Conservation (phyloP, 2,797 vertebrate genomes). For the Enteromius afrohamiltoni region DNA sequence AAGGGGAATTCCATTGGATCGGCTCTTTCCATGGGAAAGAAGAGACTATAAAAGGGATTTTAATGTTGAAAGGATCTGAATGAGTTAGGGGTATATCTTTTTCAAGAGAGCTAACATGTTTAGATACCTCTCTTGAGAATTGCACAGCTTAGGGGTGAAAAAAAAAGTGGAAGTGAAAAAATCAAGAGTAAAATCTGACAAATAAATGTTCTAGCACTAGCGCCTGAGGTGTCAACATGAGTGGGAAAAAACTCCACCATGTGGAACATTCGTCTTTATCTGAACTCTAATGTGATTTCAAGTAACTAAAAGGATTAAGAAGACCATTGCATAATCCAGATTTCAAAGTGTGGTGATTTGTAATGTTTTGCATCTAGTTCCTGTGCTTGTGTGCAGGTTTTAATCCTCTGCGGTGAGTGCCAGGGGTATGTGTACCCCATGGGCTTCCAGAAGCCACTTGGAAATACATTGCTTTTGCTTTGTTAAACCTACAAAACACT, state of each 20-base stretch:
- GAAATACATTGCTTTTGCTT: background rate
- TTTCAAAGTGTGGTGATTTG: conserved; percentile 25
- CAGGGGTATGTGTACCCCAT: background rate
- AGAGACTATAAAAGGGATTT: conserved; percentile 15
- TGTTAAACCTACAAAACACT: background rate
- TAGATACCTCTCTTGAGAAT: conserved; percentile 25
- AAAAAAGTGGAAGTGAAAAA: conserved; percentile 20
- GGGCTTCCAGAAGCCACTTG: background rate
- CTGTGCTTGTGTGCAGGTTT: conserved; percentile 1
- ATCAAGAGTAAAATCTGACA: conserved; percentile 32
- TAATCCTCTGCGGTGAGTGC: conserved; percentile 10
- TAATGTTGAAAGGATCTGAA: conserved; percentile 25
- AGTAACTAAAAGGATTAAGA: conserved; percentile 35
- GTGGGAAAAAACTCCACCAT: background rate
- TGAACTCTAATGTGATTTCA: conserved; percentile 46
- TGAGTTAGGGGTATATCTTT: conserved; percentile 13
- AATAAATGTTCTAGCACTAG: conserved; percentile 26
- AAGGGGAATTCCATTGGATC: background rate
- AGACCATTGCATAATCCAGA: conserved; percentile 34
- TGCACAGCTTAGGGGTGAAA: background rate
- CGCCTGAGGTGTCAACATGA: conserved; percentile 37
- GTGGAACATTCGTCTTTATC: background rate
- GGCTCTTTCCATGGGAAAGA: conserved; percentile 2
- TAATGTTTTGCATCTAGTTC: conserved; percentile 24
- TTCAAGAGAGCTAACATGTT: conserved; percentile 34